These are phyloP conservation scores for Drosophila imparisetae DNA, from an alignment of 2,888 invertebrate species.

Conservation along the genomic window DNA sequence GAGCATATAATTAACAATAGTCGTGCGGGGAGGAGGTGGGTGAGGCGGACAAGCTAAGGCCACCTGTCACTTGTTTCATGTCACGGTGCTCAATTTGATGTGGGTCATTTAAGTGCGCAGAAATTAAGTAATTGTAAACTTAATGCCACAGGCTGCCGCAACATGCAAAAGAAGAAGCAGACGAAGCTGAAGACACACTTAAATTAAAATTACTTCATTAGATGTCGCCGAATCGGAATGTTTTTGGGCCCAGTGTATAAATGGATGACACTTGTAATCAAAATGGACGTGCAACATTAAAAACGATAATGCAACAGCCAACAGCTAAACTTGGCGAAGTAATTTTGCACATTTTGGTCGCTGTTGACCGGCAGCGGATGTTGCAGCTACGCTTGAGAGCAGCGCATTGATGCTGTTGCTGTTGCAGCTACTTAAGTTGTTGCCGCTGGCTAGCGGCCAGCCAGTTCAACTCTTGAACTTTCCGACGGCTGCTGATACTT, in stretches of 20 bases:
- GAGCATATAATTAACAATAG: constrained; percentile 24
- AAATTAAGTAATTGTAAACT: constrained; percentile 35
- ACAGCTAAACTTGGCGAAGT: constrained; percentile 18
- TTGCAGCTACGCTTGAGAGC: constrained; percentile 64
- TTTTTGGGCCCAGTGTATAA: constrained; percentile 46
- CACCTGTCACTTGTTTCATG: constrained; percentile 34
- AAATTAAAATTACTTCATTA: constrained; percentile 80
- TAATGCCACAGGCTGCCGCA: constrained; percentile 27
- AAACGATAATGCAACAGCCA: constrained; percentile 57
- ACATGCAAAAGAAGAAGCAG: constrained; percentile 3
- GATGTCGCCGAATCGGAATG: constrained; percentile 47
- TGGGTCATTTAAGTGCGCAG: constrained; percentile 55
- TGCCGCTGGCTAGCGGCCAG: constrained; percentile 50
- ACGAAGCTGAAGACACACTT: constrained; percentile 3
- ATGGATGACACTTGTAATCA: constrained; percentile 77
- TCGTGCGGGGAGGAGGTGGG: background rate
- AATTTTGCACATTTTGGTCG: constrained; percentile 18
- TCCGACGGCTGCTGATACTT: constrained; percentile 21
- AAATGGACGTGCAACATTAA: constrained; percentile 78
- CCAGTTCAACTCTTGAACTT: constrained; percentile 48
- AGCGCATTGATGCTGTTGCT: background rate
- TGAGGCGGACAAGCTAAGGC: constrained; percentile 8
- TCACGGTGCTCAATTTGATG: constrained; percentile 46
- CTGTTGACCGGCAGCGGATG: constrained; percentile 54
- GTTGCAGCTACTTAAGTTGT: constrained; percentile 20